Evolutionary conservation across 2,113 vertebrate species (phyloP), one percentile per base, ranked within the genome.

Genomic region (Oncorhynchus tshawytscha): DNA sequence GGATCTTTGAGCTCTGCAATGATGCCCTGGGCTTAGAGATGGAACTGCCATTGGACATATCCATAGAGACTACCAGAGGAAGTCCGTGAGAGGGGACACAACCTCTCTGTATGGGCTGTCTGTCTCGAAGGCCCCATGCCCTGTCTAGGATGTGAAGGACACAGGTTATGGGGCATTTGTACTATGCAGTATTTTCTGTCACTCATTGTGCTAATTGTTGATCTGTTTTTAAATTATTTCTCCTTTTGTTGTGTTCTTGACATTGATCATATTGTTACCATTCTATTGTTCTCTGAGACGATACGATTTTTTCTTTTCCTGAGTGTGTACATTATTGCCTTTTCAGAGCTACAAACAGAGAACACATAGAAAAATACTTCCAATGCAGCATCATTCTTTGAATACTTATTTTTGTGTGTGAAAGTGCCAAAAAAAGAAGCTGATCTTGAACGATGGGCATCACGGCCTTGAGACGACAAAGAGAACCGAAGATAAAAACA

Each of bases 101-200:
- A 16, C 9, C 7, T 62, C n/a, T 62, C 76, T 84, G 80, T 91
- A 82, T 88, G 82, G 86, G 80, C 85, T 57, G 15, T 57, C 54
- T 18, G 54, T 86, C 88, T 86, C 87, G 85, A 81, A 73, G 78
- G 87, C 86, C 91, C 59, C 1, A 62, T 62, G n/a, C 81, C 81
- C 86, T 66, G 71, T 86, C 74, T 80, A 20, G 78, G 79, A 81
- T 78, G 87, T 8, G 16, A 62, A n/a, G 59, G 59, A 11, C 59
- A 62, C 59, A 9, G 59, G 20, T 84, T 84, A 62, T 3, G n/a
- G n/a, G n/a, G n/a, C n/a, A 62, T 91, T 91, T 93, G 91, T 93
- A 92, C 93, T 94, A 93, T 93, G 93, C 93, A 94, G 93, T 89
- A 91, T 90, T 91, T 88, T 87, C 85, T 85, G 20, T 15, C 15